Evolutionary conservation across 2,113 vertebrate species (phyloP).

Genomic region (Malaclemys terrapin): DNA sequence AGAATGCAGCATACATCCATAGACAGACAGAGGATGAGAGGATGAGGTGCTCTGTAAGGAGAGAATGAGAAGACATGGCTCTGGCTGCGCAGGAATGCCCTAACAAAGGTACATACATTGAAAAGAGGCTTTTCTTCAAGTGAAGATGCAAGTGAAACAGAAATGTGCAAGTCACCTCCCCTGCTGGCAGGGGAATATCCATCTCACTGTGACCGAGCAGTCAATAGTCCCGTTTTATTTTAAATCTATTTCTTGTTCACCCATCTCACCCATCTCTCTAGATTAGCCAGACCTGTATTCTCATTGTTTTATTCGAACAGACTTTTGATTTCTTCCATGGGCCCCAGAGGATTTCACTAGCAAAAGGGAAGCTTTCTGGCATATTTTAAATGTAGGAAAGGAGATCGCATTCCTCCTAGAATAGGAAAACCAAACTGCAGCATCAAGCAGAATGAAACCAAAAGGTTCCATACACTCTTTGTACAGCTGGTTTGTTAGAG

Average conservation of each 20-base stretch:
- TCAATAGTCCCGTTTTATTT: constrained; percentile 16
- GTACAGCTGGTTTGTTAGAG: neutral
- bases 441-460: neutral
- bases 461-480: neutral
- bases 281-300: constrained; percentile 5
- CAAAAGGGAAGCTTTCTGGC: neutral
- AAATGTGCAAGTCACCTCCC: neutral
- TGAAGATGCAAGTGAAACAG: neutral
- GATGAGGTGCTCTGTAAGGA: neutral
- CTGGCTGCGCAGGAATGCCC: neutral
- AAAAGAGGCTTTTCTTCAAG: neutral
- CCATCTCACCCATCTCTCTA: neutral
- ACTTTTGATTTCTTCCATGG: constrained; percentile 15
- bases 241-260: neutral
- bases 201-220: neutral
- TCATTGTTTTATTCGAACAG: constrained; percentile 19
- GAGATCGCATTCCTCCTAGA: neutral
- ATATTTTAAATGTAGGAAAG: constrained; percentile 5
- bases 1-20: neutral
- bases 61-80: neutral
- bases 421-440: neutral
- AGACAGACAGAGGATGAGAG: neutral
- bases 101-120: neutral
- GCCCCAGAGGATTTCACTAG: constrained; percentile 10
- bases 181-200: neutral